Evolutionary conservation across 2,797 vertebrate species (phyloP), one percentile per base, ranked within the genome.

Genomic region (Pipistrellus pygmaeus): DNA sequence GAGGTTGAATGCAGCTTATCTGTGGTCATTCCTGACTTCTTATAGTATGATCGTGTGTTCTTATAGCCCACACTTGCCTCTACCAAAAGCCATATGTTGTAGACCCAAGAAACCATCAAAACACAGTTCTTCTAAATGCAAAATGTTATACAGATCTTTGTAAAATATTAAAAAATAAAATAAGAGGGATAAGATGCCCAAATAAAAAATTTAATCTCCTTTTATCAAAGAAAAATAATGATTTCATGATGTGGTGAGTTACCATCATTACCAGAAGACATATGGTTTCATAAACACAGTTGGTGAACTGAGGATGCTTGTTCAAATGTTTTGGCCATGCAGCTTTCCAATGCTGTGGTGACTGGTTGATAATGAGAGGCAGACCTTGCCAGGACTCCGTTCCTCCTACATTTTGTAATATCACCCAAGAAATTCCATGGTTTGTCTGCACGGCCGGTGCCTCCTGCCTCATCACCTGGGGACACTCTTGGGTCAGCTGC

Each of bases 141-240:
- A 96, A 97, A 91, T 85, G 1, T 76, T 80, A 55, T 3, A 51
- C 46, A 53, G 91, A 75, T 94, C 85, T 87, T 76, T 66, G n/a
- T 6, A 71, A 91, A 90, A 41, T 38, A 69, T 88, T 95, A 96
- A 97, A 96, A 97, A 97, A 90, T 44, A 44, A 48, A 48, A 77
- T 85, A 95, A 90, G 76, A 71, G 35, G 90, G 93, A 95, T 85
- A 96, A 97, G 87, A 80, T 96, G 83, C 32, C 87, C 88, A 96
- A 90, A 96, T 94, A 91, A 23, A 60, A 95, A 93, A 95, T 90
- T 72, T 48, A 44, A 69, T 96, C 90, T 88, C 82, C 87, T 95
- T 97, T 85, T 97, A 97, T 96, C 94, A 97, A 96, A 96, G 96
- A 83, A 97, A 98, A 96, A 94, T 98, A 98, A 98, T 97, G 97